A percentile compares a stretch with the other conserved stretches of the same genome.
These are phyloP conservation scores for Tipula unca DNA, from an alignment of 2,888 invertebrate genomes.

Conservation along the genomic window DNA sequence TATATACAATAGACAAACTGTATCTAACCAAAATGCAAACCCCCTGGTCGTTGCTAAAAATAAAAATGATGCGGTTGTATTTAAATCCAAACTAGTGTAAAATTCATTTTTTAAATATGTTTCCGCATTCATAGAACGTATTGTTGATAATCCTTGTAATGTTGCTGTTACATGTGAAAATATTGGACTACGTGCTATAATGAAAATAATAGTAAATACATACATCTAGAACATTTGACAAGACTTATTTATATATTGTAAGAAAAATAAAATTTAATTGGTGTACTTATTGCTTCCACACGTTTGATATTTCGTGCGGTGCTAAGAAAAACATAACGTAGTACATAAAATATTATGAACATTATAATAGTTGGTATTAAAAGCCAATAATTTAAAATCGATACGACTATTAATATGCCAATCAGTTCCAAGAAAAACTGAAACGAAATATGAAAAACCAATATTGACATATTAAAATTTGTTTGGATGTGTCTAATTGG, in stretches of 20 bases:
- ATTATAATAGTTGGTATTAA: conserved; percentile 57
- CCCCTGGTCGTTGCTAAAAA: conserved; percentile 60
- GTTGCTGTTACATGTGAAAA: conserved; percentile 64
- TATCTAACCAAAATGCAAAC: conserved; percentile 65
- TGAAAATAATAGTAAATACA: conserved; percentile 17
- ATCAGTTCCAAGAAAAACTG: conserved; percentile 59
- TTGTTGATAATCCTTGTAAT: conserved; percentile 63
- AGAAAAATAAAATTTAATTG: conserved; percentile 35
- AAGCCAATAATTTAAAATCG: conserved; percentile 59
- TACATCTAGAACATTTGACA: neutral
- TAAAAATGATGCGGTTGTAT: conserved; percentile 65
- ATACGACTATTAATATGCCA: conserved; percentile 65
- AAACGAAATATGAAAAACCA: conserved; percentile 31
- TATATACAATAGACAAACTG: conserved; percentile 59
- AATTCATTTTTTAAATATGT: conserved; percentile 50
- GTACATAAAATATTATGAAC: conserved; percentile 56
- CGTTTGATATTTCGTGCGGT: conserved; percentile 68
- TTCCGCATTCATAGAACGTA: conserved; percentile 57
- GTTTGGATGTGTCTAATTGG: neutral
- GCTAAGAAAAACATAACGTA: conserved; percentile 62
- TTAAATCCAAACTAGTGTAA: conserved; percentile 49
- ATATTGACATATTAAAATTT: neutral
- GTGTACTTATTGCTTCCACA: conserved; percentile 65
- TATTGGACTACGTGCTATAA: conserved; percentile 59
- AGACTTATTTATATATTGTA: too few species aligned